Conservation (phyloP, 2,797 vertebrate genomes). For the Xiphophorus birchmanni region DNA sequence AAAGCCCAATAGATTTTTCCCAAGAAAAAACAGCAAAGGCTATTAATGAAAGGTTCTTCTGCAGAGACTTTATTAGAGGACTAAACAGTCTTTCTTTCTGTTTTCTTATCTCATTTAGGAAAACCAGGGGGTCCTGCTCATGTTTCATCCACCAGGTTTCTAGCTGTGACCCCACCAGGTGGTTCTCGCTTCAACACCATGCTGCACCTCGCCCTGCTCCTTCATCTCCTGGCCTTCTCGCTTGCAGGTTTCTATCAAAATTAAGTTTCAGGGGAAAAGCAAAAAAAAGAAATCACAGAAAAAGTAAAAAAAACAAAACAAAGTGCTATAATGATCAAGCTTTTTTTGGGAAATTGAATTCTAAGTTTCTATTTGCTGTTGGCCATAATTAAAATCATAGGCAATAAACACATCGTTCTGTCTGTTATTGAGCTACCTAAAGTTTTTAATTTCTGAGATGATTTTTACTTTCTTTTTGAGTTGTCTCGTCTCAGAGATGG, state of each 20-base stretch:
- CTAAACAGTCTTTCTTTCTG: neutral
- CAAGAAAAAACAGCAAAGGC: neutral
- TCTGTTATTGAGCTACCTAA: neutral
- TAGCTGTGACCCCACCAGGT: slow-evolving; percentile 69
- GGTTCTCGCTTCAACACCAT: slow-evolving; percentile 75
- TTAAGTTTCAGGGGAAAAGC: slow-evolving; percentile 13
- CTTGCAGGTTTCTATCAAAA: slow-evolving; percentile 66
- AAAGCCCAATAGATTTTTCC: neutral
- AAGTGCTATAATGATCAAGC: neutral
- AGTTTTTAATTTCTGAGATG: neutral
- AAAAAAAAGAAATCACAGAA: neutral
- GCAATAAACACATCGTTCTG: neutral
- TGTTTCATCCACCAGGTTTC: slow-evolving; percentile 73
- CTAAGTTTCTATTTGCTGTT: neutral
- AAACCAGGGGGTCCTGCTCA: slow-evolving; percentile 71
- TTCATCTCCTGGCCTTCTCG: slow-evolving; percentile 67
- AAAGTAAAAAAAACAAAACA: neutral
- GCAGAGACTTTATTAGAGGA: neutral
- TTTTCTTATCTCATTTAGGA: slow-evolving; percentile 55
- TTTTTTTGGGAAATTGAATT: neutral
- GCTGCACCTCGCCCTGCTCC: slow-evolving; percentile 71
- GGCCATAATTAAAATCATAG: neutral
- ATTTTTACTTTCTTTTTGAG: neutral
- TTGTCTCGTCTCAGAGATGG: slow-evolving; percentile 1
- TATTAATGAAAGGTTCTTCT: neutral